phyloP scores from a whole-genome alignment of 2,113 vertebrate genomes.

The Chinchilla lanigera region DNA sequence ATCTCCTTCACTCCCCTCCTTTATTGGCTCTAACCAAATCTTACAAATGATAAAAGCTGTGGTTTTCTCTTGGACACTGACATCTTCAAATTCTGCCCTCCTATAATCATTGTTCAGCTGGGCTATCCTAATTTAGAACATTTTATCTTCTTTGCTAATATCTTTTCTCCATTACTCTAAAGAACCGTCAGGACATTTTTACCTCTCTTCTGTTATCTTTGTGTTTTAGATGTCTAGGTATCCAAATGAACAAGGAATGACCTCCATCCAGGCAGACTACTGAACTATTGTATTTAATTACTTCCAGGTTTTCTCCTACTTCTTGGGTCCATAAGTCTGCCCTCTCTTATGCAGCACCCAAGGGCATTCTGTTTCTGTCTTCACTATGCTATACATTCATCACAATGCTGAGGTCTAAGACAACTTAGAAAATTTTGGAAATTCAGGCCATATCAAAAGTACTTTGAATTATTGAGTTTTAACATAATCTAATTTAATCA shows the following conservation, averaged over 20 bases:
- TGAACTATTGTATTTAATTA: background rate
- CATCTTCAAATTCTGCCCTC: background rate
- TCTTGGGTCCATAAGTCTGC: conserved; percentile 4
- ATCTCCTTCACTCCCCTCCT: background rate
- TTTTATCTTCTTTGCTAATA: conserved; percentile 48
- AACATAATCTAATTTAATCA: background rate
- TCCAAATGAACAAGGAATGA: conserved; percentile 16
- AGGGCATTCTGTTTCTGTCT: background rate
- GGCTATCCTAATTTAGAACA: background rate
- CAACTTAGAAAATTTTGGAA: conserved; percentile 49
- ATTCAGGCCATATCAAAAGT: conserved; percentile 5
- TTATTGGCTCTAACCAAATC: conserved; percentile 12
- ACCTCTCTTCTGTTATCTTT: background rate
- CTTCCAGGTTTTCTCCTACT: conserved; percentile 27
- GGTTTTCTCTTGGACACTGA: background rate
- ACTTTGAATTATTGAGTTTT: conserved; percentile 12
- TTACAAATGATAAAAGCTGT: background rate
- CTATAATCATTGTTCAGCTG: conserved; percentile 1
- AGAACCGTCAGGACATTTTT: background rate
- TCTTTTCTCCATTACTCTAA: conserved; percentile 37
- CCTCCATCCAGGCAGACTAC: background rate
- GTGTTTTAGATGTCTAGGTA: conserved; percentile 28
- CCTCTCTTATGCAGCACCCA: background rate
- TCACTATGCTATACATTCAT: background rate
- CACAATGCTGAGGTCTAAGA: background rate